Evolutionary conservation across 2,797 vertebrate genomes (phyloP).

Genomic region (Ispidina lecontei): DNA sequence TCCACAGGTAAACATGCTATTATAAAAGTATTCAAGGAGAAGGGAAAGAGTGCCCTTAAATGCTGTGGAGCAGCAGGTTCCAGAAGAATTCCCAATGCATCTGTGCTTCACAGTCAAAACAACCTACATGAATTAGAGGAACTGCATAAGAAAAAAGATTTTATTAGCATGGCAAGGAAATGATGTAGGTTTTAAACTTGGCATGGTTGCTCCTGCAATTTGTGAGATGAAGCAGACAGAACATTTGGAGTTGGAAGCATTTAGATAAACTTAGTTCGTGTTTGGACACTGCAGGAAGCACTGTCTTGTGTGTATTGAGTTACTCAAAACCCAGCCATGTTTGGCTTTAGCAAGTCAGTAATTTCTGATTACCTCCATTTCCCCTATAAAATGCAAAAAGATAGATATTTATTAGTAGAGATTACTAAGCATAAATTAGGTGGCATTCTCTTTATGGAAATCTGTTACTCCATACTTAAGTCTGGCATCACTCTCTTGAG

Average conservation of each 20-base stretch:
- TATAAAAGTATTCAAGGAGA: not conserved
- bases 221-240: not conserved
- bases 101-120: not conserved
- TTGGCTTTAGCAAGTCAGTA: not conserved
- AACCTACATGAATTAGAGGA: not conserved
- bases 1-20: not conserved
- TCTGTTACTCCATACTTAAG: not conserved
- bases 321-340: not conserved
- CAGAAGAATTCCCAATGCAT: not conserved
- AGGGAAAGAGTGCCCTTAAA: not conserved
- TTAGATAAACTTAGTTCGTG: not conserved
- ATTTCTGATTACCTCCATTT: not conserved
- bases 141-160: not conserved
- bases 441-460: not conserved
- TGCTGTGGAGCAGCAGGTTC: not conserved
- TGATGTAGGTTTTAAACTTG: not conserved
- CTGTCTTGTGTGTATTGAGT: not conserved
- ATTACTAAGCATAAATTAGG: not conserved
- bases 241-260: not conserved
- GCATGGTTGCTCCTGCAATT: not conserved
- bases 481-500: not conserved
- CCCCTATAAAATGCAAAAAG: not conserved
- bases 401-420: not conserved
- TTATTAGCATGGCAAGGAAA: not conserved
- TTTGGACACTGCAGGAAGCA: not conserved